A percentile compares a stretch with the other conserved stretches of the same genome.
Evolutionary conservation across 2,888 invertebrate genomes (phyloP).

Genomic region (Drosophila tanythrix): DNA sequence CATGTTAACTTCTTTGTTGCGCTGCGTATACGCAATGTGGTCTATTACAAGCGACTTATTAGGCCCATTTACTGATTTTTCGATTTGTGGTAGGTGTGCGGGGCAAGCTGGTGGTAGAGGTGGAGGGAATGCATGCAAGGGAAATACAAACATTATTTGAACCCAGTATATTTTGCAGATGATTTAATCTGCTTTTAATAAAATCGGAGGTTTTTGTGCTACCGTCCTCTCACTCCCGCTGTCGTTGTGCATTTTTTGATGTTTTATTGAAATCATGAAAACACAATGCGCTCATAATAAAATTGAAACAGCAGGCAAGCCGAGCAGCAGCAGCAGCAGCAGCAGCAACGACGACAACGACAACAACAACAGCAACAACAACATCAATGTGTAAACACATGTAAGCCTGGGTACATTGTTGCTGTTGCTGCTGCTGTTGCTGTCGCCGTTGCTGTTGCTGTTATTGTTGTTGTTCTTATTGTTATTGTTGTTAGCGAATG

Average conservation of each 20-base stretch:
- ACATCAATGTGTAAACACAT: constrained; percentile 70
- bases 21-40: constrained; percentile 42
- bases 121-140: neutral
- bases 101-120: no score
- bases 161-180: constrained; percentile 55
- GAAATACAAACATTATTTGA: neutral
- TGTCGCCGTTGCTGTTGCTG: constrained; percentile 35
- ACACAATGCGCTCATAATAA: constrained; percentile 68
- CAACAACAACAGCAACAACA: constrained; percentile 21
- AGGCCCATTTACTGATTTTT: constrained; percentile 20
- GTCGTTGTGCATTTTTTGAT: constrained; percentile 1
- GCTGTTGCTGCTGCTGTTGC: constrained; percentile 30
- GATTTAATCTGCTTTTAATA: constrained; percentile 69
- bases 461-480: constrained; percentile 35
- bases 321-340: neutral
- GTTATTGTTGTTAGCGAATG: constrained; percentile 46
- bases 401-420: constrained; percentile 59
- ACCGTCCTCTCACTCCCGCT: neutral
- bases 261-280: constrained; percentile 52
- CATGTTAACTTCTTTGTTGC: neutral
- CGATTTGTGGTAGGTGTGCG: neutral
- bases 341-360: neutral
- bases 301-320: constrained; percentile 65
- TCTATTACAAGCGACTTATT: constrained; percentile 26
- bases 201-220: constrained; percentile 23